Percentiles rank a stretch among this genome's conserved stretches.
Evolutionary conservation across 2,797 vertebrate species (phyloP).

Genomic region (Tinamus major): DNA sequence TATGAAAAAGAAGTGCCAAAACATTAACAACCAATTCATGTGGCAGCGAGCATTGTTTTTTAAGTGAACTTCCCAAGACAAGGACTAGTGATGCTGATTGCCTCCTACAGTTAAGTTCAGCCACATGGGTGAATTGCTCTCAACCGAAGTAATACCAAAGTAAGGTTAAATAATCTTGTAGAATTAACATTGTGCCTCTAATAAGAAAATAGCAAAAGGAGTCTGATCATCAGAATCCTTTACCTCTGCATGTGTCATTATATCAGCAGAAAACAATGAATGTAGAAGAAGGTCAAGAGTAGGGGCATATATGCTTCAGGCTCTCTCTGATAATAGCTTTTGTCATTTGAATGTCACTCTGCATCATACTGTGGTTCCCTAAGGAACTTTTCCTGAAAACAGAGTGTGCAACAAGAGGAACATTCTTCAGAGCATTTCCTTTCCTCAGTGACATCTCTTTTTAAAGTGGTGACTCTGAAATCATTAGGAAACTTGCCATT

Average conservation of each 20-base stretch:
- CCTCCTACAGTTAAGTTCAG: not conserved
- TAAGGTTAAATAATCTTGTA: not conserved
- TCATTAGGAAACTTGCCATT: not conserved
- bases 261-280: not conserved
- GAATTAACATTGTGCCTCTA: not conserved
- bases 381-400: not conserved
- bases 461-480: not conserved
- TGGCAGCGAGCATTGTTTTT: not conserved
- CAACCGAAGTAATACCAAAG: not conserved
- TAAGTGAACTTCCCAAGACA: slow-evolving; percentile 18
- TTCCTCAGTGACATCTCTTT: not conserved
- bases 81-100: not conserved
- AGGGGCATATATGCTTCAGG: not conserved
- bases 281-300: not conserved
- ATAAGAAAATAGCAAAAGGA: not conserved
- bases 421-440: not conserved
- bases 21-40: not conserved
- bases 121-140: not conserved
- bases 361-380: not conserved
- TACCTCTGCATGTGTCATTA: not conserved
- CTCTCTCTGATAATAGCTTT: not conserved
- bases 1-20: not conserved
- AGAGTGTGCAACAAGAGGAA: not conserved
- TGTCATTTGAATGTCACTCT: not conserved
- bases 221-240: not conserved